Evolutionary conservation across 2,113 vertebrate species (phyloP).

Genomic region (Oxygymnocypris stewartii): DNA sequence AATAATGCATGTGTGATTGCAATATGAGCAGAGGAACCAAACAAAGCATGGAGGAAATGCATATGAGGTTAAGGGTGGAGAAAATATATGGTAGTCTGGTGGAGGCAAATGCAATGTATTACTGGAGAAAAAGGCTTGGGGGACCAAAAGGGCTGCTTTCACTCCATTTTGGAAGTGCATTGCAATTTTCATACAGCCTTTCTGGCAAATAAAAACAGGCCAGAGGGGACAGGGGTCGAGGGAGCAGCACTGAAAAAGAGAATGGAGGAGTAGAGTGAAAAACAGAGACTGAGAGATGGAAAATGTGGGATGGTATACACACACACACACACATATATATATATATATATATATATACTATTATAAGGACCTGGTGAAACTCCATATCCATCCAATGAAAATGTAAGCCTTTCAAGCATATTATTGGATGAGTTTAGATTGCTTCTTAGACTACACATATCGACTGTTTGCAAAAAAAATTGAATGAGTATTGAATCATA

Average conservation of each 20-base stretch:
- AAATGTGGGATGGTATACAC: neutral
- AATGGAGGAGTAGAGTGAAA: slow-evolving; percentile 13
- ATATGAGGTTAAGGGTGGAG: slow-evolving; percentile 8
- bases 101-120: slow-evolving; percentile 68
- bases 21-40: slow-evolving; percentile 5
- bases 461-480: slow-evolving; percentile 3
- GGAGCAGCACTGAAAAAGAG: neutral
- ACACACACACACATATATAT: no score
- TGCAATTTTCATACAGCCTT: slow-evolving; percentile 59
- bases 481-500: slow-evolving; percentile 23
- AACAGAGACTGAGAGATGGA: neutral
- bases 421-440: slow-evolving; percentile 1
- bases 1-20: neutral
- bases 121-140: slow-evolving; percentile 57
- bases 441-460: neutral
- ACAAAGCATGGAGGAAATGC: neutral
- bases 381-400: neutral
- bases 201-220: slow-evolving; percentile 52
- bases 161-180: slow-evolving; percentile 61
- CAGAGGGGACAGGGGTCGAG: slow-evolving; percentile 25
- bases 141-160: slow-evolving; percentile 53
- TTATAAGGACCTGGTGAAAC: neutral
- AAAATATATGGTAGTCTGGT: slow-evolving; percentile 43
- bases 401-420: neutral
- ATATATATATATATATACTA: neutral